phyloP scores from a whole-genome alignment of 2,113 vertebrate species.

The Gobio gobio region DNA sequence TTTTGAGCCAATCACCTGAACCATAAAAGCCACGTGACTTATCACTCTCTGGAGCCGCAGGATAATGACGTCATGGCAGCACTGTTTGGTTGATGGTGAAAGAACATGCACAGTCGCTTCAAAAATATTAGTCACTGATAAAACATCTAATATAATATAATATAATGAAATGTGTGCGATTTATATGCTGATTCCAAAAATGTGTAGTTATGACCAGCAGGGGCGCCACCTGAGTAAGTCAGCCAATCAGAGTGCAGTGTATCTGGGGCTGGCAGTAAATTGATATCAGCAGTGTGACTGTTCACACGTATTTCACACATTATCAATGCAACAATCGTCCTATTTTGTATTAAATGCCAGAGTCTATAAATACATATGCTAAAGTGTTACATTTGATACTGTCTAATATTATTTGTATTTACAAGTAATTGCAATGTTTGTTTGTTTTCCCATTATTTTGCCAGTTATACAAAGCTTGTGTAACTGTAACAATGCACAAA shows the following conservation, averaged over 20 bases:
- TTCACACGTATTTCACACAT: constrained; percentile 4
- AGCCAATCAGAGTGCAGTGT: background rate
- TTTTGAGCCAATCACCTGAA: constrained; percentile 1
- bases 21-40: background rate
- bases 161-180: background rate
- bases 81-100: constrained; percentile 1
- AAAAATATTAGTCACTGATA: background rate
- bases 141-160: background rate
- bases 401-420: background rate
- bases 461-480: background rate
- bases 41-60: background rate
- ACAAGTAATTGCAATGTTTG: background rate
- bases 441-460: background rate
- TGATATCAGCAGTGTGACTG: constrained; percentile 4
- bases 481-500: constrained; percentile 39
- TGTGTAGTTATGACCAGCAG: background rate
- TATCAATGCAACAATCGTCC: background rate
- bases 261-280: background rate
- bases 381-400: constrained; percentile 26
- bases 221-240: background rate
- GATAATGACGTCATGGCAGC: background rate
- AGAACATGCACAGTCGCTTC: background rate
- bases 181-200: background rate
- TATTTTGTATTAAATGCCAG: constrained; percentile 18
- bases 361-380: constrained; percentile 10